These are phyloP conservation scores for Drosophila atripex DNA, from an alignment of 2,888 invertebrate species.

Conservation along the genomic window DNA sequence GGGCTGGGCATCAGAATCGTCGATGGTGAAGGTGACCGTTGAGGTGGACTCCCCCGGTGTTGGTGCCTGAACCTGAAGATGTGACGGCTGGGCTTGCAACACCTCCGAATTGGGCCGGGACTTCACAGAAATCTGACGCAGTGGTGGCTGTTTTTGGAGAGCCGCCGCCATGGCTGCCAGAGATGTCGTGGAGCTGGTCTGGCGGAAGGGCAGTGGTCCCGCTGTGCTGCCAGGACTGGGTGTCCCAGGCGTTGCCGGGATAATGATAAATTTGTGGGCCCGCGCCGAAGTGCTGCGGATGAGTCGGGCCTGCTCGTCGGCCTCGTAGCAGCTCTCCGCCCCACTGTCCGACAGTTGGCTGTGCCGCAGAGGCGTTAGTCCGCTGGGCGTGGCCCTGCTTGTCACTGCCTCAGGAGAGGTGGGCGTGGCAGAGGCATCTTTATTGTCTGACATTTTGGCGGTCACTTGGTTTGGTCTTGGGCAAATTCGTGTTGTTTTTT, in stretches of 20 bases:
- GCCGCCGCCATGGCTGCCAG: conserved; percentile 68
- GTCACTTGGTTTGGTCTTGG: conserved; percentile 37
- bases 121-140: conserved; percentile 52
- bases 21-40: conserved; percentile 72
- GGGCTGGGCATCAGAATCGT: conserved; percentile 54
- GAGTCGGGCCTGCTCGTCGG: conserved; percentile 81
- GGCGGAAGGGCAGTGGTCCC: conserved; percentile 60
- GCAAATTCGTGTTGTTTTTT: conserved; percentile 15
- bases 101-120: conserved; percentile 73
- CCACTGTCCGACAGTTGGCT: conserved; percentile 81
- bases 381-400: conserved; percentile 56
- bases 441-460: conserved; percentile 39
- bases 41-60: conserved; percentile 59
- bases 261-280: conserved; percentile 82
- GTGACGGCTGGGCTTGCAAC: conserved; percentile 51
- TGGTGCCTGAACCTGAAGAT: conserved; percentile 21
- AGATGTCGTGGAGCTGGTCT: conserved; percentile 72
- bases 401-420: conserved; percentile 58
- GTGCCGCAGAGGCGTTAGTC: conserved; percentile 65
- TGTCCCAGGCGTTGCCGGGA: conserved; percentile 77
- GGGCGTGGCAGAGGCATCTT: conserved; percentile 54
- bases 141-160: conserved; percentile 55
- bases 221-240: conserved; percentile 15
- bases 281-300: conserved; percentile 78
- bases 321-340: conserved; percentile 77